Evolutionary conservation across 2,888 invertebrate species (phyloP).

Genomic region (Melanotus villosus): DNA sequence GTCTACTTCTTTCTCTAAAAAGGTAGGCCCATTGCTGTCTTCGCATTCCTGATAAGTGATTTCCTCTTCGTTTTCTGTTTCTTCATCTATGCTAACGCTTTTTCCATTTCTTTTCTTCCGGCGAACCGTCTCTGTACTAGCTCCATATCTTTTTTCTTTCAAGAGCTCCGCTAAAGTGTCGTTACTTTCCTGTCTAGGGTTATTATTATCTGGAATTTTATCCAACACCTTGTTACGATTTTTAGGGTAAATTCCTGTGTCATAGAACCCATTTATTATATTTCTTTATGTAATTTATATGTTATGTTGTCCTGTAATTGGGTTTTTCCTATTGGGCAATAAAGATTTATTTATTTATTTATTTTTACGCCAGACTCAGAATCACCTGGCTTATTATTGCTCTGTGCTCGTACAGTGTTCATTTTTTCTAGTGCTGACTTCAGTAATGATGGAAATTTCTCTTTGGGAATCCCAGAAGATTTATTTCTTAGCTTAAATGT

Average conservation of each 20-base stretch:
- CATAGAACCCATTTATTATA: conserved; percentile 8
- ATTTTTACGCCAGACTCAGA: neutral
- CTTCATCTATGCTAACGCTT: neutral
- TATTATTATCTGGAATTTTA: neutral
- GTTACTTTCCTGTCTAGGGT: neutral
- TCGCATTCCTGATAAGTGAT: neutral
- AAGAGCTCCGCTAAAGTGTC: neutral
- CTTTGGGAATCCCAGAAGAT: neutral
- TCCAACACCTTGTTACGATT: neutral
- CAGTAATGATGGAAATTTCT: neutral
- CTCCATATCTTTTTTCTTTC: neutral
- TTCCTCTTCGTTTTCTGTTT: neutral
- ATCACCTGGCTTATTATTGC: conserved; percentile 12
- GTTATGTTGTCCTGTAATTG: no score
- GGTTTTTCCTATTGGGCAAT: no score
- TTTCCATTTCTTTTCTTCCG: neutral
- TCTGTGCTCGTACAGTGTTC: neutral
- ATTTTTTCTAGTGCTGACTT: conserved; percentile 8
- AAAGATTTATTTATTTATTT: no score
- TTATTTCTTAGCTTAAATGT: neutral
- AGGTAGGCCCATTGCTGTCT: neutral
- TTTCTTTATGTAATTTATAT: no score
- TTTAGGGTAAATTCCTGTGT: conserved; percentile 6
- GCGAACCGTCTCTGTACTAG: neutral
- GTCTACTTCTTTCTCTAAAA: conserved; percentile 8